phyloP scores from a whole-genome alignment of 2,113 vertebrate species.

The Psephotus haematonotus region DNA sequence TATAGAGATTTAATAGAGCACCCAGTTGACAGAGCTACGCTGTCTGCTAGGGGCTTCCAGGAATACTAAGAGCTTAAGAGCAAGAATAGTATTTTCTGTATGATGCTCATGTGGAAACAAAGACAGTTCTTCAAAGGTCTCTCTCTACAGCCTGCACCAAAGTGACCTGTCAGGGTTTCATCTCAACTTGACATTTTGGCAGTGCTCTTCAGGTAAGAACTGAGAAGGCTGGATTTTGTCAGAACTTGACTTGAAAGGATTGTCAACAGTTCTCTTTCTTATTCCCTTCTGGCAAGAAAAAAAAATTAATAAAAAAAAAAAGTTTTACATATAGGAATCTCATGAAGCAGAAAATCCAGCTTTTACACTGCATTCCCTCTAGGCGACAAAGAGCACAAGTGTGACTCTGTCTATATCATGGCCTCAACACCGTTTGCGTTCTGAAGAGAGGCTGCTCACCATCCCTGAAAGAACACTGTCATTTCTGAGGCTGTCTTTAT shows the following conservation, averaged over 20 bases:
- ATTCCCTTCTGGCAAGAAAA: background rate
- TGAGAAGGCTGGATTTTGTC: background rate
- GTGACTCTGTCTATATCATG: background rate
- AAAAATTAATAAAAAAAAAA: background rate
- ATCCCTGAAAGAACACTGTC: background rate
- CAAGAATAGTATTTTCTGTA: background rate
- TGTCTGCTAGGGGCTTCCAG: background rate
- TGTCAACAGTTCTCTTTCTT: slow-evolving; percentile 9
- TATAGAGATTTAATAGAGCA: background rate
- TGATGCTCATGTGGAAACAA: background rate
- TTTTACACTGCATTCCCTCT: background rate
- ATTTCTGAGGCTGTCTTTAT: background rate
- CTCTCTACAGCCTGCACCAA: background rate
- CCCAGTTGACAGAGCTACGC: background rate
- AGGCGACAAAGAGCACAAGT: background rate
- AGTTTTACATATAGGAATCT: background rate
- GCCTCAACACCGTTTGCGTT: background rate
- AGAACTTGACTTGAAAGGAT: slow-evolving; percentile 46
- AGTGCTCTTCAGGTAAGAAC: slow-evolving; percentile 17
- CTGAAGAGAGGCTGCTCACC: background rate
- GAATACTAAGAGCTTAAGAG: background rate
- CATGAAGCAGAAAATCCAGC: slow-evolving; percentile 16
- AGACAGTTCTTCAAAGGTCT: slow-evolving; percentile 18
- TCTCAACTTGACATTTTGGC: slow-evolving; percentile 38
- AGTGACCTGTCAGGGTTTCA: slow-evolving; percentile 19